A percentile compares a stretch with the other conserved stretches of the same genome.
Conservation (phyloP, 2,113 vertebrate genomes). For the Poeciliopsis retropinna region DNA sequence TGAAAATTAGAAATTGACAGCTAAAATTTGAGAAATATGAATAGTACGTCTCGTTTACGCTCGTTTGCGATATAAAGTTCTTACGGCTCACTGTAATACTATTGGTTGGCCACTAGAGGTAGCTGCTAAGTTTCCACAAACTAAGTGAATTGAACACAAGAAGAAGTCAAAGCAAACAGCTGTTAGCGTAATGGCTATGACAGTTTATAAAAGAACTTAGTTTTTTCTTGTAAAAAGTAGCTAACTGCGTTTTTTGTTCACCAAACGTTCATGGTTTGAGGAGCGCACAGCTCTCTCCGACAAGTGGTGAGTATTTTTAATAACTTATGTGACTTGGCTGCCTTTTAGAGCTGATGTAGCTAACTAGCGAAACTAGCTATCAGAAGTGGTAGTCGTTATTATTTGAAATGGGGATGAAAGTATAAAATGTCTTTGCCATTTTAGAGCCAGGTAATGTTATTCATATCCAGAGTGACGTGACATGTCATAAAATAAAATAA, state of each 20-base stretch:
- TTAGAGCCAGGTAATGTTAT: not conserved
- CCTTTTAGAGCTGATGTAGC: conserved; percentile 14
- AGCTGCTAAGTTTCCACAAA: not conserved
- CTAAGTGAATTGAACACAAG: not conserved
- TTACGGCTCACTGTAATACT: not conserved
- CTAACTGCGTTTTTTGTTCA: not conserved
- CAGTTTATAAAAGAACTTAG: not conserved
- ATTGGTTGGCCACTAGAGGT: not conserved
- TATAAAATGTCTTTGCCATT: not conserved
- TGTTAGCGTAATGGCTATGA: conserved; percentile 18
- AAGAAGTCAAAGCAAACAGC: conserved; percentile 19
- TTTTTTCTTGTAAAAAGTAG: not conserved
- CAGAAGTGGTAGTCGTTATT: not conserved
- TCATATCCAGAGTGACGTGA: not conserved
- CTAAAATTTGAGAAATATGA: no score
- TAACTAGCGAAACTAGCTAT: not conserved
- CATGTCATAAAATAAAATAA: not conserved
- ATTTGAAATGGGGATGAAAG: not conserved
- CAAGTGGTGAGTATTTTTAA: conserved; percentile 53
- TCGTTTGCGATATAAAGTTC: no score
- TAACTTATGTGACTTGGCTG: not conserved
- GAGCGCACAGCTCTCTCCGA: not conserved
- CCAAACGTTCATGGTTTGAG: conserved; percentile 26
- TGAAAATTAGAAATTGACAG: no score
- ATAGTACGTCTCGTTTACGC: no score